phyloP scores from a whole-genome alignment of 2,797 vertebrate genomes.

The Botia almorhae region DNA sequence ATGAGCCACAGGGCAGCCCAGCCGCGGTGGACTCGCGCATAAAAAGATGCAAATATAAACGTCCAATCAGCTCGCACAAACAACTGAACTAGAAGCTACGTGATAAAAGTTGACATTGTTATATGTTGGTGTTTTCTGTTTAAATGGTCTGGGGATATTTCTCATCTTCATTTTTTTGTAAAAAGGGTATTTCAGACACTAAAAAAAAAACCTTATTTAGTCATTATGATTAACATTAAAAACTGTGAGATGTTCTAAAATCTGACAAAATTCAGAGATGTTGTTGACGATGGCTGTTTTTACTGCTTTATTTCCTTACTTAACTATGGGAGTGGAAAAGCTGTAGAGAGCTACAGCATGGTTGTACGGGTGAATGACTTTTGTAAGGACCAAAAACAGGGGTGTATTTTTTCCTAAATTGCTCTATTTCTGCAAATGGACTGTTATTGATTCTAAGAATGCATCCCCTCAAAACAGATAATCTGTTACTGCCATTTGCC shows the following conservation, averaged over 20 bases:
- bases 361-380: constrained; percentile 65
- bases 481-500: constrained; percentile 76
- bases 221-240: not conserved
- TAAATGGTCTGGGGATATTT: not conserved
- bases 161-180: not conserved
- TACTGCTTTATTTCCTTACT: constrained; percentile 37
- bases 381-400: constrained; percentile 63
- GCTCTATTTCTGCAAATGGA: constrained; percentile 78
- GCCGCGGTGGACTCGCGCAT: constrained; percentile 6
- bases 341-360: constrained; percentile 13
- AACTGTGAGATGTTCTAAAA: not conserved
- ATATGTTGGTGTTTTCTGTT: not conserved
- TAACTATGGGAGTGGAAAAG: constrained; percentile 31
- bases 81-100: not conserved
- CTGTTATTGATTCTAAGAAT: constrained; percentile 82
- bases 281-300: constrained; percentile 3
- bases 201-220: not conserved
- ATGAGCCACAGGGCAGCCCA: constrained; percentile 18
- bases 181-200: not conserved
- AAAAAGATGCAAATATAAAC: constrained; percentile 13
- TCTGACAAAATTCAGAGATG: not conserved
- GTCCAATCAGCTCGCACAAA: not conserved
- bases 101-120: not conserved
- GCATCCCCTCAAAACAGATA: constrained; percentile 74
- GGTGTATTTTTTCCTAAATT: constrained; percentile 77